Evolutionary conservation across 2,888 invertebrate genomes (phyloP).

Genomic region (Trachelus troglodyta): DNA sequence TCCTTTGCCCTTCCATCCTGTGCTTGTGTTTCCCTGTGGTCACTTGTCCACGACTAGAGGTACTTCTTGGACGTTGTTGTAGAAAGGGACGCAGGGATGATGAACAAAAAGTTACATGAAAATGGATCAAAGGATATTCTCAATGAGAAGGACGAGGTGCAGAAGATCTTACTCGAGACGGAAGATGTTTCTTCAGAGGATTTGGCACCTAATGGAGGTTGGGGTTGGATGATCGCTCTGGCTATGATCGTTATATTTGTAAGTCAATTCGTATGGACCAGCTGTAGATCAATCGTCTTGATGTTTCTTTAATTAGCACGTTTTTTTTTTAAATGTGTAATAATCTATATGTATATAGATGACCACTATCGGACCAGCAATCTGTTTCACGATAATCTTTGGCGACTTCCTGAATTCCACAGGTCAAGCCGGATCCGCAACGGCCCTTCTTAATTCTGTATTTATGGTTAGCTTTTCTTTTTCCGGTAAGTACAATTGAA

Average conservation of each 20-base stretch:
- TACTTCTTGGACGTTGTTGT: neutral
- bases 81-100: neutral
- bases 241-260: constrained; percentile 88
- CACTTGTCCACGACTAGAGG: neutral
- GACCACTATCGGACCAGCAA: constrained; percentile 75
- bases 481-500: constrained; percentile 67
- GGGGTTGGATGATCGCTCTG: constrained; percentile 89
- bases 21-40: neutral
- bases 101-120: neutral
- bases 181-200: constrained; percentile 33
- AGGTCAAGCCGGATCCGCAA: constrained; percentile 77
- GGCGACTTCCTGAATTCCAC: constrained; percentile 75
- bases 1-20: neutral
- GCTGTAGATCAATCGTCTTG: neutral
- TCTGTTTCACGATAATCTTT: constrained; percentile 78
- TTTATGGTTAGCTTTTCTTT: constrained; percentile 75
- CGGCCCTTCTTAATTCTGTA: constrained; percentile 77
- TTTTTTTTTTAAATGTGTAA: neutral
- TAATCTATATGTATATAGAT: constrained; percentile 66
- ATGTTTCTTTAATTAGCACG: neutral
- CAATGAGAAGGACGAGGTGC: neutral
- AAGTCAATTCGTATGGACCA: constrained; percentile 66
- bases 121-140: neutral
- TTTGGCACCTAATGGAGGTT: constrained; percentile 87
- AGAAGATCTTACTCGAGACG: neutral